These are phyloP conservation scores for Brachionus asplanchnoidis DNA, from an alignment of 1,140 invertebrate species.

Conservation along the genomic window DNA sequence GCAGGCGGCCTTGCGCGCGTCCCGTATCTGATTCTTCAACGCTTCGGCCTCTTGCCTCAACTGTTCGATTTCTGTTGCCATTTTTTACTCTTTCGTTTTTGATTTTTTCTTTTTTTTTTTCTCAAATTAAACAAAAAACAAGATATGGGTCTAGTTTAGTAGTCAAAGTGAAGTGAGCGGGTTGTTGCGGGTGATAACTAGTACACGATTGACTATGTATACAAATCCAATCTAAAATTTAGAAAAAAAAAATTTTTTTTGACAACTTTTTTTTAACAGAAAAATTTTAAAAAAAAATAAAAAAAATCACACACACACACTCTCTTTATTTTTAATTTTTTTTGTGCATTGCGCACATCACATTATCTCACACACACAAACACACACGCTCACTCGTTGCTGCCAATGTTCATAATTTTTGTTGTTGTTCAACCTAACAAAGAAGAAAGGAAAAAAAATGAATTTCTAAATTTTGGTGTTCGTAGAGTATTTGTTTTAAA, in stretches of 20 bases:
- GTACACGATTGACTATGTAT: background rate
- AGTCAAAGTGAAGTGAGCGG: background rate
- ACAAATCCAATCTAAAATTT: background rate
- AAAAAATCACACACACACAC: background rate
- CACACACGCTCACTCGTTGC: background rate
- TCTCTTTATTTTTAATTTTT: background rate
- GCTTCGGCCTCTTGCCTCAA: conserved; percentile 98
- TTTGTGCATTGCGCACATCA: background rate
- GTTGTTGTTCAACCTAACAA: background rate
- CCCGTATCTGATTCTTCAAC: conserved; percentile 98
- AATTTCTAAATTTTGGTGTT: background rate
- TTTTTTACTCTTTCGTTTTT: background rate
- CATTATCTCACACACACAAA: background rate
- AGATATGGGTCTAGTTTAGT: background rate
- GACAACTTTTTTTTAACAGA: background rate
- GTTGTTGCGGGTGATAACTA: background rate
- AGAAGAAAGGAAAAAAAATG: background rate
- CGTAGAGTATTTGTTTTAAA: background rate
- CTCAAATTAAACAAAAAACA: background rate
- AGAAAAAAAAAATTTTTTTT: background rate
- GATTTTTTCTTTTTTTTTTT: background rate
- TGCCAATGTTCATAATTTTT: conserved; percentile 10
- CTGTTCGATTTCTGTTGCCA: conserved; percentile 75
- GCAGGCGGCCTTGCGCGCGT: conserved; percentile 91
- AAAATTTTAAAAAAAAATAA: background rate